A percentile compares a stretch with the other conserved stretches of the same genome.
Conservation (phyloP, 2,888 invertebrate genomes). For the Syrphus vitripennis region DNA sequence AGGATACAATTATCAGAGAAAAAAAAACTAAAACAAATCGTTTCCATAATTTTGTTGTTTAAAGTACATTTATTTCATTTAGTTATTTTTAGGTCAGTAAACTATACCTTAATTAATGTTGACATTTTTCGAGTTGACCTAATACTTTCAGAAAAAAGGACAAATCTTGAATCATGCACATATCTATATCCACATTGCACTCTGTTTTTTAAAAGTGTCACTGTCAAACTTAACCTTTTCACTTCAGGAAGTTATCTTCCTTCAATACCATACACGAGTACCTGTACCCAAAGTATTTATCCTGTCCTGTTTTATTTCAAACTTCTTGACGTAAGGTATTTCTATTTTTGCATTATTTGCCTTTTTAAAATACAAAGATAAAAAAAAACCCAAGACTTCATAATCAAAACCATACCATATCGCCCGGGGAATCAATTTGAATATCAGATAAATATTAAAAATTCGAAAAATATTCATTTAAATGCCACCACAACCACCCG, state of each 20-base stretch:
- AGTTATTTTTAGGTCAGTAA: no score
- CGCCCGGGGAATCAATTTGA: neutral
- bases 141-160: no score
- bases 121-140: no score
- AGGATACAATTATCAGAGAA: no score
- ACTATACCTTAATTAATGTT: no score
- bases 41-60: no score
- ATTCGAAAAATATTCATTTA: neutral
- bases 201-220: no score
- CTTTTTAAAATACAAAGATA: neutral
- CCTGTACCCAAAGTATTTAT: neutral
- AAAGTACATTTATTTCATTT: no score
- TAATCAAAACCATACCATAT: neutral
- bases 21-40: no score
- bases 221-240: no score
- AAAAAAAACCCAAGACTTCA: neutral
- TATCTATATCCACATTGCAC: no score
- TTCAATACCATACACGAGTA: neutral
- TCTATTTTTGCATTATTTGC: neutral
- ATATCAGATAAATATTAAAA: constrained; percentile 13
- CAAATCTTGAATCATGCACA: no score
- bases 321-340: neutral
- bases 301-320: neutral
- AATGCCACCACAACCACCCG: neutral
- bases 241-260: neutral